Base-by-base conservation (phyloP, 92 coral and sea anemone genomes). In the Metridium senile region DNA sequence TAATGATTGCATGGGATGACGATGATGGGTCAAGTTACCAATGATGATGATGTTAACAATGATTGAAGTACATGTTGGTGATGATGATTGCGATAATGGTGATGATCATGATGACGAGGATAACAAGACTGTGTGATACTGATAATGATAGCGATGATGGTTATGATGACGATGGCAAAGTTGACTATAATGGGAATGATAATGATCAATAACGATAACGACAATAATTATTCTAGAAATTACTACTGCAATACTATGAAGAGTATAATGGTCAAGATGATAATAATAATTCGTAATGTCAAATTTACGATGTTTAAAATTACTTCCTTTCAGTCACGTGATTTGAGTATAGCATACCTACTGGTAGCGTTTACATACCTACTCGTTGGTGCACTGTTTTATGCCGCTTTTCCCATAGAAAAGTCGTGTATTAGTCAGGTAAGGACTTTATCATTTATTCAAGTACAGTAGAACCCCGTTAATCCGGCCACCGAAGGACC, bases 361-460 rank as follows among this genome's bases (percentile, higher is more conserved):
- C 76, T 95, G 80, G 99, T 92, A 26, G 94, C 93, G 10, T 70
- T 87, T 32, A 92, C 99, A 8, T 95, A 95, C 66, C 87, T 82
- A 56, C 51, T 84, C 11, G 97, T 95, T 11, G 99, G 97, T 33
- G 52, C 89, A n/a, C 34, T 92, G 57, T 95, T 95, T 68, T 95
- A 84, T 68, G 86, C 89, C 20, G 63, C 97, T 21, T 95, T 89
- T 67, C 99, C 99, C 2, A 68, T 69, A 53, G 89, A 89, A 27
- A 95, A 95, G 66, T 84, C 93, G 10, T 95, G 99, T 78, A 95
- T 95, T 62, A 84, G 87, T 47, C 91, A 95, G 97, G 99, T 95
- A 59, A 53, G 65, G 25, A n/a, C n/a, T n/a, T n/a, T n/a, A n/a
- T n/a, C n/a, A n/a, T n/a, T n/a, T n/a, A n/a, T n/a, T n/a, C n/a